Base-by-base conservation (phyloP, 2,797 vertebrate genomes). In the Chiloscyllium punctatum region DNA sequence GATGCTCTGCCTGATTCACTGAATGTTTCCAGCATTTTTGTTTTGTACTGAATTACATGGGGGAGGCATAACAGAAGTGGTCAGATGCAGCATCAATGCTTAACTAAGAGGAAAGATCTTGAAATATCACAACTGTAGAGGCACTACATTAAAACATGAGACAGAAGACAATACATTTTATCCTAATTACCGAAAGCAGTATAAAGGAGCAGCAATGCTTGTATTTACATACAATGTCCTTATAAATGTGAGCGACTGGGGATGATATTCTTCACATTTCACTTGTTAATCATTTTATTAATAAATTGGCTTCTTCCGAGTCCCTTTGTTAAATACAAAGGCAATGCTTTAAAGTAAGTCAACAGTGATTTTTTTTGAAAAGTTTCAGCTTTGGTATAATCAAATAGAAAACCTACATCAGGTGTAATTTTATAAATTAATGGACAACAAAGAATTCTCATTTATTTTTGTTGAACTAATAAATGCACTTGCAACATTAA, bases 61-160 rank as follows among this genome's bases (percentile, higher is more conserved):
- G 66, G 62, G 66, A 69, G n/a, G n/a, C 66, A 92, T 92, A 92
- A 37, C 62, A 92, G 90, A 92, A 92, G 62, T 92, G 62, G 90
- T 92, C 25, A 92, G 90, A 69, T 11, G 18, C 69, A n/a, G 90
- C 8, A 9, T 23, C 37, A 92, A 91, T 68, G 57, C 57, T 91
- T 91, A 68, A 91, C 18, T 68, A 91, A 37, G 88, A 92, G 62
- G n/a, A 23, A 91, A 92, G 66, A 92, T 69, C 66, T 69, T 92
- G 90, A 92, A 91, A n/a, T 66, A 66, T 69, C n/a, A 92, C 66
- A 42, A n/a, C n/a, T 69, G 90, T n/a, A 42, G 90, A 42, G 62
- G 42, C 13, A 69, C 23, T 42, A 69, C 62, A 92, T 42, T 69
- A 69, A 92, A 92, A 15, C 66, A 91, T 23, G n/a, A 90, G 30